Evolutionary conservation across 1,140 invertebrate genomes (phyloP).

Genomic region (Chlorops oryzae): DNA sequence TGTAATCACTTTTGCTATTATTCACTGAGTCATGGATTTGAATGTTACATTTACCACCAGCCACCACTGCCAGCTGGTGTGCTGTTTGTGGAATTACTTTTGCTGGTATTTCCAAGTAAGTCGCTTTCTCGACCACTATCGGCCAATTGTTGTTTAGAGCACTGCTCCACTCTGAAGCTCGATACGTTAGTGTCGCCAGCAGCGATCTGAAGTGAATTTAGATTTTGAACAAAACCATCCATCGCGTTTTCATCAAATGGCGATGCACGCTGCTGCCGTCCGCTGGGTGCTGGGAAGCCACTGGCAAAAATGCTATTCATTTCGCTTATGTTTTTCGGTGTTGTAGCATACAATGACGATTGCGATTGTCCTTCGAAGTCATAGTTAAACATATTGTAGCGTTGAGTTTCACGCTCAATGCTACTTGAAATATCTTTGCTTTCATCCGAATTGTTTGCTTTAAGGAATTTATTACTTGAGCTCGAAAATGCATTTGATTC

Average conservation of each 20-base stretch:
- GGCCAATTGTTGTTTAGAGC: constrained; percentile 32
- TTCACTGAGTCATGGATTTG: too few species aligned
- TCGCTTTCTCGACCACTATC: background rate
- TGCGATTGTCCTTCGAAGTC: too few species aligned
- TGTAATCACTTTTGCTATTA: too few species aligned
- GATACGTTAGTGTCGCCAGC: constrained; percentile 18
- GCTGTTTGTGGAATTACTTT: constrained; percentile 3
- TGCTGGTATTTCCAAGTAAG: background rate
- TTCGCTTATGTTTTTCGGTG: constrained; percentile 32
- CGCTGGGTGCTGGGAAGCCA: too few species aligned
- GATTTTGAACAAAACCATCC: constrained; percentile 43
- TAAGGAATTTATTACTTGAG: too few species aligned
- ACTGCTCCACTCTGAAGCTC: constrained; percentile 26
- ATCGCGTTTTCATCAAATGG: constrained; percentile 42
- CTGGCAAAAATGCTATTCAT: constrained; percentile 4
- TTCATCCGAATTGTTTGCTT: too few species aligned
- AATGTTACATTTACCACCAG: constrained; percentile 29
- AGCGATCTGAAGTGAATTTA: constrained; percentile 36
- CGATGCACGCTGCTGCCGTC: constrained; percentile 38
- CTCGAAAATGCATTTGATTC: too few species aligned
- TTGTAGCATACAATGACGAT: constrained; percentile 46
- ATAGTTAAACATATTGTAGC: too few species aligned
- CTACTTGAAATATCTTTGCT: too few species aligned
- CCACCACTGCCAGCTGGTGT: constrained; percentile 24
- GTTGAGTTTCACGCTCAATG: too few species aligned